Evolutionary conservation across 2,113 vertebrate species (phyloP), one percentile per base, ranked within the genome.

Genomic region (Sylvia atricapilla): DNA sequence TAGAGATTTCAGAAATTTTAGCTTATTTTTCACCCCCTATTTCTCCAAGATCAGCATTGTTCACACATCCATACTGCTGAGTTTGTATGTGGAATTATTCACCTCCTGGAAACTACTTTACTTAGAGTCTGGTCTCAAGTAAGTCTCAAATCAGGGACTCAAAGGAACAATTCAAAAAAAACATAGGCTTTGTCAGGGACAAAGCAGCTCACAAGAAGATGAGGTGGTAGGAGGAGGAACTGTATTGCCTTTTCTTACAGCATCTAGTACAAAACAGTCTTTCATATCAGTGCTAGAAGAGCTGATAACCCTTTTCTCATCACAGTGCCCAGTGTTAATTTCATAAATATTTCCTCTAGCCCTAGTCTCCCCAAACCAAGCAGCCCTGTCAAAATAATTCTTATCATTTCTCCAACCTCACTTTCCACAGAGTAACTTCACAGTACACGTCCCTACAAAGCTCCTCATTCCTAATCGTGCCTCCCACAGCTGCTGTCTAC

Each of bases 251-350:
- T 62, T 64, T n/a, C 55, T 56, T n/a, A 69, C 4, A 77, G 21
- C 8, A 49, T 6, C 15, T 77, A 31, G 11, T 8, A 37, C 4
- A 52, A 58, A 68, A 35, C 23, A 7, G 9, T 49, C 6, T 20
- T 9, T 17, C 43, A 7, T 25, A 79, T 21, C 9, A 56, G 13
- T 11, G 6, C 14, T 67, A 18, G 23, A 66, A 58, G 20, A 78
- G 17, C 13, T 21, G 4, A 70, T 55, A 11, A 6, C 3, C 10
- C 6, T 43, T 62, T 58, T 24, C 49, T 66, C 25, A 58, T 15
- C 1, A 1, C 13, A 9, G 1, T 13, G 6, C 6, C 5, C 23
- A 44, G 8, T 18, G 13, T 19, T 30, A 55, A 13, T 7, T 63
- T 63, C 19, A 59, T 7, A 41, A 64, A 60, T 28, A 64, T 6